Conservation (phyloP, 2,888 invertebrate genomes). For the Autographa pulchrina region DNA sequence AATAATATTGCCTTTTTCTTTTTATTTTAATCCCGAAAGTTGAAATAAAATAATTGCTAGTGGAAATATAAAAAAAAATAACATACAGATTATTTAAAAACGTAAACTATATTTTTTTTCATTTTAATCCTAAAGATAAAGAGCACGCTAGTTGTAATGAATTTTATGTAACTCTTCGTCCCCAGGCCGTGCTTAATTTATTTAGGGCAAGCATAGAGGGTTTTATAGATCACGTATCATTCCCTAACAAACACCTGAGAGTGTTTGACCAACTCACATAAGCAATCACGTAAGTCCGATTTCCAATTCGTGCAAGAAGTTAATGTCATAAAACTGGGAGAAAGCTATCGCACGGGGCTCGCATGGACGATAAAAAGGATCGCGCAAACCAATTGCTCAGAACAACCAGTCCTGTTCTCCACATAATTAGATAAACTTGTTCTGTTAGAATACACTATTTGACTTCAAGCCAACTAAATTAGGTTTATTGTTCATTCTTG, state of each 20-base stretch:
- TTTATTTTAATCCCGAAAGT: background rate
- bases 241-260: slow-evolving; percentile 40
- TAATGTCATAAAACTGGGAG: slow-evolving; percentile 55
- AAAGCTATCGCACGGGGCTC: slow-evolving; percentile 40
- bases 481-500: slow-evolving; percentile 55
- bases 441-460: slow-evolving; percentile 43
- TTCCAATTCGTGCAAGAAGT: slow-evolving; percentile 56
- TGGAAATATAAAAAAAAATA: no score
- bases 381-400: slow-evolving; percentile 50
- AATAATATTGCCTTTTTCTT: background rate
- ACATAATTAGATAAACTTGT: slow-evolving; percentile 59
- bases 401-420: slow-evolving; percentile 52
- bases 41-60: no score
- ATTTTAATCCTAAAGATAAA: background rate
- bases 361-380: slow-evolving; percentile 59
- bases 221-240: slow-evolving; percentile 36
- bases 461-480: slow-evolving; percentile 60
- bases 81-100: no score
- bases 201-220: slow-evolving; percentile 6
- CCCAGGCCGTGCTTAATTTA: slow-evolving; percentile 29
- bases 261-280: slow-evolving; percentile 52
- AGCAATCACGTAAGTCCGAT: slow-evolving; percentile 54
- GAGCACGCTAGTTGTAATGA: background rate
- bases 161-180: slow-evolving; percentile 1
- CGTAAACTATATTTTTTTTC: background rate